A percentile compares a stretch with the other conserved stretches of the same genome.
These are phyloP conservation scores for Macrophya annulata DNA, from an alignment of 2,888 invertebrate genomes.

Conservation along the genomic window DNA sequence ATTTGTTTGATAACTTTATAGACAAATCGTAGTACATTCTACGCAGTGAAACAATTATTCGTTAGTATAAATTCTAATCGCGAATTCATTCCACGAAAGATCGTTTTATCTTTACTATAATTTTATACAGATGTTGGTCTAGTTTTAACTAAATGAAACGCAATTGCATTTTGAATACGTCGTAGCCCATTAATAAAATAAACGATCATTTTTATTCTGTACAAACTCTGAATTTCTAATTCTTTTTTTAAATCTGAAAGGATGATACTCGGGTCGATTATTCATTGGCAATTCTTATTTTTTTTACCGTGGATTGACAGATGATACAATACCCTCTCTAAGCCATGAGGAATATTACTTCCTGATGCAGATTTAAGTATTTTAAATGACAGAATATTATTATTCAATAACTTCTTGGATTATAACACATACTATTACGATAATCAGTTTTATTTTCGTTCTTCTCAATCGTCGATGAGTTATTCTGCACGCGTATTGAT, in stretches of 20 bases:
- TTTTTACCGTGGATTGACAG: neutral
- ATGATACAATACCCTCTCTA: neutral
- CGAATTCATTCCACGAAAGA: conserved; percentile 19
- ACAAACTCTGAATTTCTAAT: neutral
- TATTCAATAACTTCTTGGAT: neutral
- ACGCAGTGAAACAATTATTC: neutral
- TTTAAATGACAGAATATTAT: neutral
- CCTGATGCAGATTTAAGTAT: neutral
- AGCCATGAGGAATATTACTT: neutral
- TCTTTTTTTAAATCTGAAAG: neutral
- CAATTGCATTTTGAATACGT: neutral
- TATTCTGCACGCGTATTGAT: neutral
- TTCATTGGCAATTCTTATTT: neutral
- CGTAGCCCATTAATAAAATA: neutral
- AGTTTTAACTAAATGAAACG: neutral
- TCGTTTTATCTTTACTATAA: neutral
- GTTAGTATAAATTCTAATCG: neutral
- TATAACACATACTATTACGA: conserved; percentile 1
- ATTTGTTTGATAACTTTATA: neutral
- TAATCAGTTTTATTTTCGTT: neutral
- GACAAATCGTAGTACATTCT: neutral
- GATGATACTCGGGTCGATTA: neutral
- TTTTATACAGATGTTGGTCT: neutral
- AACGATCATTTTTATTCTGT: neutral
- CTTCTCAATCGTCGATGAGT: neutral